A percentile compares a stretch with the other conserved stretches of the same genome.
Evolutionary conservation across 2,888 invertebrate species (phyloP).

Genomic region (Bellardia bayeri): DNA sequence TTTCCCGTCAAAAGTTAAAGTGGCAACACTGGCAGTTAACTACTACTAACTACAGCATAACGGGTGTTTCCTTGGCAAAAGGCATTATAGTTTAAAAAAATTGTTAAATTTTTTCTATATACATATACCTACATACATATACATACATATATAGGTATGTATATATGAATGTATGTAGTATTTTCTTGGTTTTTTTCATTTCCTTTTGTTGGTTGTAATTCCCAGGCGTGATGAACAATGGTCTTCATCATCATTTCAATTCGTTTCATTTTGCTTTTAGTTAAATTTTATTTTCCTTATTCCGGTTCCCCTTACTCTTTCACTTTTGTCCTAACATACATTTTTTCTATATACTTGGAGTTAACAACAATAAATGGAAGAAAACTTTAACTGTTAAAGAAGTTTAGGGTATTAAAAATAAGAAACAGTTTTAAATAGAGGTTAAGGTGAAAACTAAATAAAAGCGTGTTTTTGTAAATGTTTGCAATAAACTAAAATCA

Average conservation of each 20-base stretch:
- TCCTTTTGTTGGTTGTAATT: slow-evolving; percentile 27
- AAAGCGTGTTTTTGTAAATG: neutral
- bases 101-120: slow-evolving; percentile 12
- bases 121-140: too few relatives aligned
- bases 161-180: neutral
- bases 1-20: slow-evolving; percentile 66
- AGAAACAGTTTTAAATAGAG: slow-evolving; percentile 39
- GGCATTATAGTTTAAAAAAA: slow-evolving; percentile 31
- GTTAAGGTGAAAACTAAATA: slow-evolving; percentile 27
- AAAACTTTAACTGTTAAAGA: slow-evolving; percentile 26
- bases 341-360: neutral
- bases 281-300: slow-evolving; percentile 34
- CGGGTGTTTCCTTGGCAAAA: slow-evolving; percentile 49
- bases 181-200: slow-evolving; percentile 8
- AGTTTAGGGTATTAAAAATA: slow-evolving; percentile 36
- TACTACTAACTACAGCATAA: slow-evolving; percentile 57
- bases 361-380: neutral
- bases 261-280: slow-evolving; percentile 46
- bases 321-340: neutral
- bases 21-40: slow-evolving; percentile 69
- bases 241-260: slow-evolving; percentile 68
- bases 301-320: slow-evolving; percentile 14
- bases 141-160: neutral
- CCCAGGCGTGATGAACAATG: slow-evolving; percentile 65
- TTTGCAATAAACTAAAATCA: neutral